Conservation (phyloP, 2,888 invertebrate species). For the Aphrophora alni region DNA sequence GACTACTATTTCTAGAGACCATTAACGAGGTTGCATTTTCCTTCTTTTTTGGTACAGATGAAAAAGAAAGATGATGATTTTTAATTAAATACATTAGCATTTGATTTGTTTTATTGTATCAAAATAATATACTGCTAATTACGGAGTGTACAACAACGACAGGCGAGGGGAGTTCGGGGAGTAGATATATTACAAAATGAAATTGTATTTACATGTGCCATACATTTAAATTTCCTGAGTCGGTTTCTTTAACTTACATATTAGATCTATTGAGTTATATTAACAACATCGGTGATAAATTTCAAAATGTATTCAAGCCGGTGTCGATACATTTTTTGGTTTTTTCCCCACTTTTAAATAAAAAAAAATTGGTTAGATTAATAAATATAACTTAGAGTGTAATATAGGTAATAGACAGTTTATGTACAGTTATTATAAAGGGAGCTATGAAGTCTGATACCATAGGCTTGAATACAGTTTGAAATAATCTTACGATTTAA, state of each 20-base stretch:
- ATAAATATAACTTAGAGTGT: not conserved
- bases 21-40: too few species aligned
- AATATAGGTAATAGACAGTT: too few species aligned
- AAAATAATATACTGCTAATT: not conserved
- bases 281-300: not conserved
- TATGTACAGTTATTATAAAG: too few species aligned
- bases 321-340: not conserved
- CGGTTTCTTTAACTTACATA: not conserved
- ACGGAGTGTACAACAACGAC: not conserved
- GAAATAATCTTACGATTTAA: not conserved
- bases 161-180: not conserved
- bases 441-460: too few species aligned
- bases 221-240: not conserved
- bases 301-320: not conserved
- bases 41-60: not conserved
- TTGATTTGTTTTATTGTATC: not conserved
- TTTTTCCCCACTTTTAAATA: not conserved
- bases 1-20: too few species aligned
- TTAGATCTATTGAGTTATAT: constrained; percentile 2
- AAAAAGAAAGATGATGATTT: not conserved
- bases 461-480: not conserved
- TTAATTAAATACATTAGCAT: not conserved
- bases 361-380: not conserved
- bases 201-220: not conserved
- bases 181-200: constrained; percentile 5